phyloP scores from a whole-genome alignment of 1,140 invertebrate genomes.

The Phymorhynchus buccinoides region DNA sequence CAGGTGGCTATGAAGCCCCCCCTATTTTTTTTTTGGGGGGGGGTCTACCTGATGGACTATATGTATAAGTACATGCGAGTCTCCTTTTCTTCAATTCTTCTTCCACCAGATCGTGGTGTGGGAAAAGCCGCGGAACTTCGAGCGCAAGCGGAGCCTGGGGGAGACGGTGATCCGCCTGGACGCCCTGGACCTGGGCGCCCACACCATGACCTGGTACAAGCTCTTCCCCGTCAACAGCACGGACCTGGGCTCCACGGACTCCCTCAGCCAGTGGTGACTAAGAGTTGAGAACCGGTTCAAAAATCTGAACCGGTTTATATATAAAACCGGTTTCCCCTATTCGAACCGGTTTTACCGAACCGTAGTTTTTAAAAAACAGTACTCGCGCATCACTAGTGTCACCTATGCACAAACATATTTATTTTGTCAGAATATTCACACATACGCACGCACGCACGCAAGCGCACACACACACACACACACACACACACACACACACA shows the following conservation, averaged over 20 bases:
- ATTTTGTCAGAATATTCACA: too few relatives aligned
- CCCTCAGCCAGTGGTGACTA: conserved; percentile 55
- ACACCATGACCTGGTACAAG: conserved; percentile 88
- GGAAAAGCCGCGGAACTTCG: conserved; percentile 85
- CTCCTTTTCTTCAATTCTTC: too few relatives aligned
- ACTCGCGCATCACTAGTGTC: too few relatives aligned
- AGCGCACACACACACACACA: not conserved
- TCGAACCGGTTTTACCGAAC: too few relatives aligned
- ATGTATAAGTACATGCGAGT: not conserved
- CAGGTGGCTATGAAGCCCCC: too few relatives aligned
- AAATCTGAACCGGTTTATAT: too few relatives aligned
- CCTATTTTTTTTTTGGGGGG: not conserved
- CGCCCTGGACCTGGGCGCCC: conserved; percentile 82
- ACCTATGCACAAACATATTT: too few relatives aligned
- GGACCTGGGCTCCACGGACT: conserved; percentile 21
- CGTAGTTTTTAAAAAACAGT: too few relatives aligned
- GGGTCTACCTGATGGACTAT: not conserved
- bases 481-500: not conserved
- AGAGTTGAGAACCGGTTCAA: too few relatives aligned
- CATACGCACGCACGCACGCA: not conserved
- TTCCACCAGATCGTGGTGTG: conserved; percentile 82
- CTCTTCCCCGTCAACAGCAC: conserved; percentile 78
- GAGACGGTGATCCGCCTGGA: conserved; percentile 88
- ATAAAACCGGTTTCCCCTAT: too few relatives aligned
- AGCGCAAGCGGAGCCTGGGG: conserved; percentile 90